Base-by-base conservation (phyloP, 30 jellyfish, hydroid and myxozoan species). In the Hydractinia symbiolongicarpus region DNA sequence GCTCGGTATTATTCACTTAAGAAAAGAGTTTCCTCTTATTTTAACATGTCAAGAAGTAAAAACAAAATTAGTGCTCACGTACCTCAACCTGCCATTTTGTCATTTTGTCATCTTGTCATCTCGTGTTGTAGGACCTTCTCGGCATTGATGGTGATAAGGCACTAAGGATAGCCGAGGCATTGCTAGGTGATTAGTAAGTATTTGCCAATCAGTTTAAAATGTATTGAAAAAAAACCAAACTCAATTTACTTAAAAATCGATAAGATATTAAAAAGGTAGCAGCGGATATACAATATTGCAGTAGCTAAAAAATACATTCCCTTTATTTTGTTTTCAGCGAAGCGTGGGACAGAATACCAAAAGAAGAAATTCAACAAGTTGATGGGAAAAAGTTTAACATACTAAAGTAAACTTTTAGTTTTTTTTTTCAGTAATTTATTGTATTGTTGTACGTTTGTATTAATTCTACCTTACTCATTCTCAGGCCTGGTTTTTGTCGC, bases 401-500 rank as follows among this genome's bases (percentile, higher is more conserved):
- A n/a, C 74, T 64, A 6, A 64, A 64, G 74, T 64, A 13, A 64
- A 51, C 40, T 64, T 9, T 6, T 40, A 14, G n/a, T 40, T 15
- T 14, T 40, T 11, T 11, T 0, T 68, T 58, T 58, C 15, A 58
- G 69, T 16, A 58, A 58, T 16, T 58, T 58, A 11, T 13, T 58
- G 19, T 11, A 16, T 58, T 58, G 2, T 30, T 30, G 44, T 30
- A 30, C 44, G 44, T 30, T 0, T 1, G 44, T 30, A 30, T 30
- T 30, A 30, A 58, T 58, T 58, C 0, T 64, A 7, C 61, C 4
- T 71, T 71, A 7, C 54, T 72, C 50, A 9, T 72, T 72, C 20
- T 20, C 50, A 88, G 96, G 53, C 96, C 96, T 44, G 96, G 96
- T 9, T 89, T 89, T 80, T 86, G 88, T 55, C 91, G 96, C 49